Evolutionary conservation across 2,113 vertebrate species (phyloP), one percentile per base, ranked within the genome.

Genomic region (Osmerus mordax): DNA sequence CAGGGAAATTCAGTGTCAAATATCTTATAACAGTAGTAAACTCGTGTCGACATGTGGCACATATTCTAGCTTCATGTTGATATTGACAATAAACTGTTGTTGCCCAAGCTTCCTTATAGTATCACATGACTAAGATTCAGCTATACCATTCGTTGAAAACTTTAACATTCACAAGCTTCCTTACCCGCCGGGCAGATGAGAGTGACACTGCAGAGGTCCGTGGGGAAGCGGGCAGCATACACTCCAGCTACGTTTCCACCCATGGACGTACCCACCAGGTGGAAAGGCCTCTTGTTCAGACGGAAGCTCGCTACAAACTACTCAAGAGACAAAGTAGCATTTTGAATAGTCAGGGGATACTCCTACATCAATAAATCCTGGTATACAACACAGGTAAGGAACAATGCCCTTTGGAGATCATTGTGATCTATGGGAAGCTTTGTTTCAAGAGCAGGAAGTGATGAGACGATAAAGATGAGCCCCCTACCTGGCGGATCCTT

Each of bases 141-240:
- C 41, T 7, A 47, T 9, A 47, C 41, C 41, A 47, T 47, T 47
- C 2, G 41, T 47, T 12, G 41, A 2, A 47, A 12, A 47, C 23
- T 2, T 23, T 9, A 62, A 51, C 60, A 25, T 55, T 47, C 41
- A 47, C 41, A 61, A 13, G 1, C 28, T 0, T 25, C 9, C 86
- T 80, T 79, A 96, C 95, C 95, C 82, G 92, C 93, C 19, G 95
- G 95, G 73, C 95, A 96, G 78, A 96, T 92, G 4, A 96, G 93
- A n/a, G 87, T 88, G 75, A 95, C 81, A 74, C 93, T 89, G 83
- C 88, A 92, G 78, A 96, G 23, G 4, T 96, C 93, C 0, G 91
- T 84, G 0, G 95, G 94, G 81, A 95, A 93, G 65, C 87, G 86
- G 28, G 93, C 93, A 4, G 95, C 93, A 1, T 96, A 96, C 4